Base-by-base conservation (phyloP, 2,888 invertebrate species). In the Encarsia formosa region DNA sequence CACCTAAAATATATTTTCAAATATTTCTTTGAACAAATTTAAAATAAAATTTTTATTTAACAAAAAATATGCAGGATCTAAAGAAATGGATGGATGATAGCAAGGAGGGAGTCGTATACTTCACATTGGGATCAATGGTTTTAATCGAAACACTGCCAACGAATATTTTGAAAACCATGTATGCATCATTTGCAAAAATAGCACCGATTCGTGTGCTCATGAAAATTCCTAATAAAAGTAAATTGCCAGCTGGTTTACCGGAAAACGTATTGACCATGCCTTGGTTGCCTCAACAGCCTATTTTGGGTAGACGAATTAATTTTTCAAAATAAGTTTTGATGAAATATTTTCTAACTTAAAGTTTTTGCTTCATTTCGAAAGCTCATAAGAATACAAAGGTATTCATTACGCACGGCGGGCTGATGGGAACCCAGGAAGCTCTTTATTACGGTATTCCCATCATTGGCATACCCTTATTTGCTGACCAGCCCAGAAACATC, bases 331-430 rank as follows among this genome's bases (percentile, higher is more conserved):
- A 6, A 37, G 19, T 8, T 37, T 9, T 13, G 13, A 15, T n/a
- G 5, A 34, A 34, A 37, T 13, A 19, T 37, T 32, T 19, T 20
- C 20, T n/a, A n/a, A 2, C 13, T n/a, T 9, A 32, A 20, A 43
- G 9, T 26, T 3, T 19, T 23, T 5, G 16, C 15, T 32, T 42
- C 18, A 32, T 38, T 8, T 38, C 15, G 22, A n/a, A 38, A 56
- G 55, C 55, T 15, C 71, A 72, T 50, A 63, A 64, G 44, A 71
- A 71, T 42, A 49, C 61, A 0, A 63, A 61, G 43, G 66, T 56
- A 4, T 72, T 72, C 42, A 58, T 71, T 3, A 67, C 70, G 3
- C 70, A 71, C 19, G 71, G 71, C 6, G 71, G 72, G 19, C 39
- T 67, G 0, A 61, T 69, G 66, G 61, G 70, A 4, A 61, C 62